Conservation (phyloP, 2,797 vertebrate genomes). For the Sebastes itinus region DNA sequence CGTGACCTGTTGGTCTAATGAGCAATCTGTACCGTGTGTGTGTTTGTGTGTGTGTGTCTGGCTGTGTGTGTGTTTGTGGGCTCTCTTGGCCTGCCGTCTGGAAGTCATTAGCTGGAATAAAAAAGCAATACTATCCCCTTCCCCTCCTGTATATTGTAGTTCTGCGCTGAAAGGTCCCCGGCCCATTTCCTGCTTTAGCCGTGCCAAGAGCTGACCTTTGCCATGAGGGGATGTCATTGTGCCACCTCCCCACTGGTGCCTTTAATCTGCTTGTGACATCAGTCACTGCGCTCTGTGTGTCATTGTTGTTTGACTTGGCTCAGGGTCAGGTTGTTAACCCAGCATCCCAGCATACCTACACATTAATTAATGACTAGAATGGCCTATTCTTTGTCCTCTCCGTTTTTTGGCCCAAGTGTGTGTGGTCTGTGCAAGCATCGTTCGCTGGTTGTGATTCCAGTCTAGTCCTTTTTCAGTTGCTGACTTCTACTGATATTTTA, state of each 20-base stretch:
- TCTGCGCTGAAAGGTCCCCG: slow-evolving; percentile 17
- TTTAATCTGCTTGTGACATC: slow-evolving; percentile 51
- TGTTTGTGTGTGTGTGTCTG: slow-evolving; percentile 19
- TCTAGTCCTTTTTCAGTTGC: slow-evolving; percentile 4
- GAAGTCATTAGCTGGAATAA: slow-evolving; percentile 67
- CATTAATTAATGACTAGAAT: slow-evolving; percentile 38
- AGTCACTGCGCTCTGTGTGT: slow-evolving; percentile 37
- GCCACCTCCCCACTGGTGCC: slow-evolving; percentile 29
- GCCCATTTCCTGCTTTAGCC: slow-evolving; percentile 34
- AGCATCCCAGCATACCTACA: slow-evolving; percentile 25
- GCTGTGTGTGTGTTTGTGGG: slow-evolving; percentile 16
- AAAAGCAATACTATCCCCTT: slow-evolving; percentile 52
- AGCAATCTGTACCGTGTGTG: slow-evolving; percentile 60
- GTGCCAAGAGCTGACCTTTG: slow-evolving; percentile 60
- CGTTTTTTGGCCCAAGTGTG: neutral
- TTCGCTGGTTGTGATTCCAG: neutral
- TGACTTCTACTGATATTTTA: neutral
- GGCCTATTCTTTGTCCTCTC: neutral
- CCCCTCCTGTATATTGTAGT: slow-evolving; percentile 38
- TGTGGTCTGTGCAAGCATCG: neutral
- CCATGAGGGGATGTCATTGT: slow-evolving; percentile 56
- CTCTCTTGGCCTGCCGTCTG: slow-evolving; percentile 46
- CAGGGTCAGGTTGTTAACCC: slow-evolving; percentile 35
- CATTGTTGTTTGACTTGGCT: slow-evolving; percentile 55
- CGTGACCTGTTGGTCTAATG: slow-evolving; percentile 76